Percentiles rank a stretch among this genome's conserved stretches.
Evolutionary conservation across 1,140 invertebrate genomes (phyloP).

Genomic region (Camponotus vicinus): DNA sequence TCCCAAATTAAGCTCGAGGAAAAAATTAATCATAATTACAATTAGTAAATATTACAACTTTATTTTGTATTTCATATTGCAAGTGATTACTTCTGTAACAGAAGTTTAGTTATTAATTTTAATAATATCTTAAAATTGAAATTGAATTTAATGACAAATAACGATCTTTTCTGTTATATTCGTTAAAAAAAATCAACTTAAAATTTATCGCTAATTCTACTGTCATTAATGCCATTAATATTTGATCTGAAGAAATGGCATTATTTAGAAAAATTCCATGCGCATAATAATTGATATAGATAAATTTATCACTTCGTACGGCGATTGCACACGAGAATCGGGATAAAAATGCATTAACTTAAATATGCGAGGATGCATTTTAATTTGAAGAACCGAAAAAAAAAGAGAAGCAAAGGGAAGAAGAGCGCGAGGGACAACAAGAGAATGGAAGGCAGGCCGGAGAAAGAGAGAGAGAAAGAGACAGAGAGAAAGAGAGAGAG

Average conservation of each 20-base stretch:
- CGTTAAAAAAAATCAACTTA: slow-evolving; percentile 1
- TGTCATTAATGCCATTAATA: slow-evolving; percentile 28
- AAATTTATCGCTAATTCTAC: slow-evolving; percentile 20
- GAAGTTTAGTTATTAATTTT: neutral
- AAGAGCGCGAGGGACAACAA: slow-evolving; percentile 11
- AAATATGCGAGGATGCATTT: slow-evolving; percentile 46
- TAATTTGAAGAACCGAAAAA: slow-evolving; percentile 39
- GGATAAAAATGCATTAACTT: slow-evolving; percentile 55
- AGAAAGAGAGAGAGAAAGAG: slow-evolving; percentile 2
- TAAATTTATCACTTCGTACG: slow-evolving; percentile 32
- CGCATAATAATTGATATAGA: slow-evolving; percentile 21
- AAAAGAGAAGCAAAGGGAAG: neutral
- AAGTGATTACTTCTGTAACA: neutral
- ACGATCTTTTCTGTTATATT: neutral
- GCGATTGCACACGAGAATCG: slow-evolving; percentile 1
- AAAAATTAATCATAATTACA: too few relatives aligned
- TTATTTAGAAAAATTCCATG: neutral
- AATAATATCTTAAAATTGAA: slow-evolving; percentile 1
- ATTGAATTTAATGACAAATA: slow-evolving; percentile 12
- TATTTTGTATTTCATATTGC: slow-evolving; percentile 3
- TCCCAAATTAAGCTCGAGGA: neutral
- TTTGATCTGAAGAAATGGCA: slow-evolving; percentile 19
- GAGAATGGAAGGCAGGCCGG: neutral
- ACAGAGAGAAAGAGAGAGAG: neutral
- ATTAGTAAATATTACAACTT: slow-evolving; percentile 7